Evolutionary conservation across 2,113 vertebrate species (phyloP).

Genomic region (Leiothrix lutea): DNA sequence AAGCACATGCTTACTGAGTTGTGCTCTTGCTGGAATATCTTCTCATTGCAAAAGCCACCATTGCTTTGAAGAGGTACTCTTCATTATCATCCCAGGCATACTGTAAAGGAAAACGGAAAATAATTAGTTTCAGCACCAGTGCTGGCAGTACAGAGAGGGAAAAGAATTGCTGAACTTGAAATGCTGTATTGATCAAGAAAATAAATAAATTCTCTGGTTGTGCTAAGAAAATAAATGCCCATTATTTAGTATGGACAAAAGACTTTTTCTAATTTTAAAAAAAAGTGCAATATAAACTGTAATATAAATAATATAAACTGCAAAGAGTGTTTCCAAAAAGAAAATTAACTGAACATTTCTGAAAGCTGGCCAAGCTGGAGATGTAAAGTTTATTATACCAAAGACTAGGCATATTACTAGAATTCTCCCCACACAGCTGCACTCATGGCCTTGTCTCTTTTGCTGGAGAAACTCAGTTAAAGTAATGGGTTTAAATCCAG

Average conservation of each 20-base stretch:
- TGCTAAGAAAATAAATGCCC: neutral
- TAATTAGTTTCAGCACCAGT: neutral
- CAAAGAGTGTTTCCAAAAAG: neutral
- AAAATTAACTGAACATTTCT: neutral
- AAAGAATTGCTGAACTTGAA: neutral
- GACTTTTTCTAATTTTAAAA: neutral
- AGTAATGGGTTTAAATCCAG: neutral
- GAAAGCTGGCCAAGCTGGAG: neutral
- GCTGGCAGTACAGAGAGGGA: neutral
- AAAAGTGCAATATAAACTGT: neutral
- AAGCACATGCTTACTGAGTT: slow-evolving; percentile 79
- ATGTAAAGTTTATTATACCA: neutral
- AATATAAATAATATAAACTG: neutral
- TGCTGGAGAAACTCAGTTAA: neutral
- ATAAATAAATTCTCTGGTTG: neutral
- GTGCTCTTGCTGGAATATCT: slow-evolving; percentile 49
- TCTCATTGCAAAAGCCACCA: slow-evolving; percentile 90
- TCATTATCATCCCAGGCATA: slow-evolving; percentile 89
- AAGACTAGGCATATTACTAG: neutral
- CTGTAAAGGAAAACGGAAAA: slow-evolving; percentile 73
- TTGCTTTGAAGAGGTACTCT: slow-evolving; percentile 88
- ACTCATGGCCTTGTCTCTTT: neutral
- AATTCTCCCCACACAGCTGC: neutral
- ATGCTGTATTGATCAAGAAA: neutral
- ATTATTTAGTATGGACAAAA: neutral